Percentiles rank a stretch among this genome's conserved stretches.
Evolutionary conservation across 2,797 vertebrate genomes (phyloP).

Genomic region (Smutsia temminckii): DNA sequence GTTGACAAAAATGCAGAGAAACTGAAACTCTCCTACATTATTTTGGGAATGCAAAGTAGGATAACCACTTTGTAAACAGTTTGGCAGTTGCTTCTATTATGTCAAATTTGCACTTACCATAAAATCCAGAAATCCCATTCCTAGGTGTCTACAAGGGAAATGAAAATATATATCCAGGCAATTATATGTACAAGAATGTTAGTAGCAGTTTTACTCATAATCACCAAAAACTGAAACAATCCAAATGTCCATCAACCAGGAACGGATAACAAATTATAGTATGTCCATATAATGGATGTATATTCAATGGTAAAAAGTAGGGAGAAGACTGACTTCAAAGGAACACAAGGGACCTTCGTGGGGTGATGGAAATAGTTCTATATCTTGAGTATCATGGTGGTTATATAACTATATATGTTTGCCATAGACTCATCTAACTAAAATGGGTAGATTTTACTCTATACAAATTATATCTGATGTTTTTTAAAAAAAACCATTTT

Average conservation of each 20-base stretch:
- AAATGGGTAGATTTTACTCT: not conserved
- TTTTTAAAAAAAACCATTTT: not conserved
- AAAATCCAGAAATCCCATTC: not conserved
- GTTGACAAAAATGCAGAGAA: not conserved
- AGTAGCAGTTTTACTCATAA: not conserved
- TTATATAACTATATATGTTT: not conserved
- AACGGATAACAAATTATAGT: not conserved
- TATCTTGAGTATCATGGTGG: not conserved
- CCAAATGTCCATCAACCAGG: not conserved
- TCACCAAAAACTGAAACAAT: not conserved
- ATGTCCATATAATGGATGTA: not conserved
- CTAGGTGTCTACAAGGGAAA: conserved; percentile 3
- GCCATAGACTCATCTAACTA: not conserved
- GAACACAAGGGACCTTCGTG: not conserved
- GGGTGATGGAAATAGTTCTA: not conserved
- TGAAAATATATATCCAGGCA: not conserved
- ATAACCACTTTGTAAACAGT: not conserved
- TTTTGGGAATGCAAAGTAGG: not conserved
- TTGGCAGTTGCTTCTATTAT: conserved; percentile 18
- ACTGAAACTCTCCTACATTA: not conserved
- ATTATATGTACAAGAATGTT: conserved; percentile 9
- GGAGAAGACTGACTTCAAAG: not conserved
- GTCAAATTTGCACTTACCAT: not conserved
- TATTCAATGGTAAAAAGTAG: not conserved
- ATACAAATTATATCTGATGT: not conserved